A percentile compares a stretch with the other conserved stretches of the same genome.
phyloP scores from a whole-genome alignment of 2,797 vertebrate genomes.

The Hoplostethus mediterraneus region DNA sequence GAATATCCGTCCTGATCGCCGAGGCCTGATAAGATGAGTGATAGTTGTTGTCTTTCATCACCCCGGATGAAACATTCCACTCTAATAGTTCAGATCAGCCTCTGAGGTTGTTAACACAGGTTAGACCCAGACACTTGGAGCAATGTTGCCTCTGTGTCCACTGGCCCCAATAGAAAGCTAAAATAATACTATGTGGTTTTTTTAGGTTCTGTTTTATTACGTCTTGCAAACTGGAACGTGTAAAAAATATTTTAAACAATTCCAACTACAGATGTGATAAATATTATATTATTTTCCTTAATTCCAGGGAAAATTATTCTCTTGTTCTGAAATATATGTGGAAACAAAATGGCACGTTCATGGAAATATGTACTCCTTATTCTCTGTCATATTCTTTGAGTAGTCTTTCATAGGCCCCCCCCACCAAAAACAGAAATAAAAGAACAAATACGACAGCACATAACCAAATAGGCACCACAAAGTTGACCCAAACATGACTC shows the following conservation, averaged over 20 bases:
- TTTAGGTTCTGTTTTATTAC: not conserved
- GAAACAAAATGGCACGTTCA: not conserved
- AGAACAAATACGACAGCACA: not conserved
- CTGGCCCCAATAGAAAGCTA: not conserved
- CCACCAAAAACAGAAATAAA: not conserved
- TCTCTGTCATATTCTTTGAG: not conserved
- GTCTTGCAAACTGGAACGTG: not conserved
- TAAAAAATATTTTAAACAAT: not conserved
- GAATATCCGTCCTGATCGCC: conserved; percentile 81
- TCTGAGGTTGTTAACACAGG: conserved; percentile 72
- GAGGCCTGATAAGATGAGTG: conserved; percentile 88
- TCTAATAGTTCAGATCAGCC: conserved; percentile 87
- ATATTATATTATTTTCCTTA: conserved; percentile 1
- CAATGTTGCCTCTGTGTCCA: conserved; percentile 62
- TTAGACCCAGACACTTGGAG: conserved; percentile 56
- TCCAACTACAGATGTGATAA: not conserved
- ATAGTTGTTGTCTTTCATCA: conserved; percentile 88
- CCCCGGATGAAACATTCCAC: conserved; percentile 93
- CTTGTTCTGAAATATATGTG: not conserved
- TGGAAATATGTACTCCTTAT: not conserved
- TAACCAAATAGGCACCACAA: conserved; percentile 7
- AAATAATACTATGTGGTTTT: not conserved
- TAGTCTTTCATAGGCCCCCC: not conserved
- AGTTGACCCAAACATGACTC: conserved; percentile 5
- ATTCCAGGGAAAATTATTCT: not conserved